These are phyloP conservation scores for Agrochola lota DNA, from an alignment of 2,888 invertebrate species.

Conservation along the genomic window DNA sequence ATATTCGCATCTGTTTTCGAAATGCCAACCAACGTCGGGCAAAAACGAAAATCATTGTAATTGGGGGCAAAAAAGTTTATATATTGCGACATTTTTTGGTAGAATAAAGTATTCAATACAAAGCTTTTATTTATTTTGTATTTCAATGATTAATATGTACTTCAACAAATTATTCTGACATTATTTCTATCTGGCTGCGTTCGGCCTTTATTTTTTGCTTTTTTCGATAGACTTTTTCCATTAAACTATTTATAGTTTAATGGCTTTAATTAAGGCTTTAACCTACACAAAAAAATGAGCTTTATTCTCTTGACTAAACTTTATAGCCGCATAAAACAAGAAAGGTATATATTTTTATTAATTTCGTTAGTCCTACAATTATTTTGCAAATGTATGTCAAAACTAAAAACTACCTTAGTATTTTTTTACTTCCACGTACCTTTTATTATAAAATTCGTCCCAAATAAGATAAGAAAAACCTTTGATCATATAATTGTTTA, in stretches of 20 bases:
- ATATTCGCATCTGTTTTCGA: conserved; percentile 55
- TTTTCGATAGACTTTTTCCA: neutral
- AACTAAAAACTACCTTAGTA: too few species aligned
- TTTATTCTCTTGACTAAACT: too few species aligned
- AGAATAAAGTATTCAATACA: conserved; percentile 4
- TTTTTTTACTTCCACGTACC: too few species aligned
- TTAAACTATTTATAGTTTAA: too few species aligned
- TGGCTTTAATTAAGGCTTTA: too few species aligned
- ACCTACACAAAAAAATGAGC: too few species aligned
- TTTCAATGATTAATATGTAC: neutral
- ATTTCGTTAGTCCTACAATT: too few species aligned
- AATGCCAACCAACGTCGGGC: conserved; percentile 24
- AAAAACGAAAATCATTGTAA: conserved; percentile 44
- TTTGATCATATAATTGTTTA: neutral
- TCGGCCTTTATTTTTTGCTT: neutral
- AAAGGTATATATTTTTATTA: too few species aligned
- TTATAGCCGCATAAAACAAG: too few species aligned
- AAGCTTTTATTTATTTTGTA: neutral
- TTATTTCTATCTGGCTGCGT: neutral
- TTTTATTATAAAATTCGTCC: too few species aligned
- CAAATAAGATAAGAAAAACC: neutral
- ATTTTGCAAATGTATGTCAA: too few species aligned
- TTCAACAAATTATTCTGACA: neutral
- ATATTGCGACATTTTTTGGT: conserved; percentile 16
- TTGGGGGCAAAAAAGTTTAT: conserved; percentile 26